Evolutionary conservation across 2,797 vertebrate genomes (phyloP), one percentile per base, ranked within the genome.

Genomic region (Sphenopsis melanotis): DNA sequence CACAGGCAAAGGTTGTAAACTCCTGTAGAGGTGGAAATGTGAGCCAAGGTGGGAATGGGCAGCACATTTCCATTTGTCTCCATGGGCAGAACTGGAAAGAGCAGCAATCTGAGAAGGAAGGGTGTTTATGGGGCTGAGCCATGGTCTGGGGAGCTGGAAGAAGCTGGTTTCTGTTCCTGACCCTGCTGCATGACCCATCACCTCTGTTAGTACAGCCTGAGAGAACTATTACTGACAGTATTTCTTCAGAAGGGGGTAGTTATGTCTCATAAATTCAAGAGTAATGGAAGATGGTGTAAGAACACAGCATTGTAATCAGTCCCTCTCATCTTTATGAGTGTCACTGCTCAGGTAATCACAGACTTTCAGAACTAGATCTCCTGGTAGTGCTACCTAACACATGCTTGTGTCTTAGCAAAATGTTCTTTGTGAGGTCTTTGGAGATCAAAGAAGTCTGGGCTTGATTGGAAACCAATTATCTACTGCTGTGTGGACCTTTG

Each of bases 391-490:
- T 85, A 46, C 55, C 6, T 15, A 69, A 64, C 89, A 52, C 56
- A 20, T 9, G 8, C 76, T 76, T 70, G 44, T 87, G 70, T 82
- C 74, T 72, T 74, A 94, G 80, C 49, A 74, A 82, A 94, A 53
- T 47, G 41, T 74, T 91, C 91, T 91, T 75, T 76, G 65, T 72
- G 39, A 84, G 47, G 50, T 64, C 49, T 89, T 56, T 29, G 19
- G 77, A 91, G 80, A 96, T 94, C 83, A 96, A 91, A 93, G 92
- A 41, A 57, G 26, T n/a, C 66, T 84, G 83, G 81, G 66, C 70
- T 91, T 96, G 89, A 90, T 70, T 97, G 93, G 95, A 95, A 96
- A 94, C 91, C 85, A 95, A 71, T 97, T 96, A 91, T 52, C 93
- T 84, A 60, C 80, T 88, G 85, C 85, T 90, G 44, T 56, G 74